Evolutionary conservation across 1,140 invertebrate genomes (phyloP).

Genomic region (Drosophila funebris): DNA sequence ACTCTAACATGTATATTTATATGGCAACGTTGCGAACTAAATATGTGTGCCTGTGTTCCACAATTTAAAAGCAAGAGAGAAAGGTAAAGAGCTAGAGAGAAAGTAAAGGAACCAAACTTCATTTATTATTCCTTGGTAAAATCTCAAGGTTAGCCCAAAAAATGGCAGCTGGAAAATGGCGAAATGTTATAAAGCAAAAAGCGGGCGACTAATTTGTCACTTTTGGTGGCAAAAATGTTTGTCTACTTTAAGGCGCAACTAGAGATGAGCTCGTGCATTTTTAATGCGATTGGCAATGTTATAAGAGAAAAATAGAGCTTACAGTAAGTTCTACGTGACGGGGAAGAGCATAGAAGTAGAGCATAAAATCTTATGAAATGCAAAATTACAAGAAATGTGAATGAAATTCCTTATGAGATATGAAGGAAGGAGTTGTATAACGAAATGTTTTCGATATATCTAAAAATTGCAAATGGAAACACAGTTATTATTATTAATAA

Average conservation of each 20-base stretch:
- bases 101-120: background rate
- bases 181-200: conserved; percentile 16
- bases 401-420: too few relatives aligned
- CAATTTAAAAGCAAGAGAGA: background rate
- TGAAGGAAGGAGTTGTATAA: too few relatives aligned
- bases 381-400: too few relatives aligned
- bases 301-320: too few relatives aligned
- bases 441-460: too few relatives aligned
- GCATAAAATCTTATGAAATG: too few relatives aligned
- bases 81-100: background rate
- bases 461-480: too few relatives aligned
- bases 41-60: background rate
- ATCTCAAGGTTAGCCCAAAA: conserved; percentile 42
- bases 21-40: conserved; percentile 26
- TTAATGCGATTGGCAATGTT: too few relatives aligned
- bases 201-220: conserved; percentile 37
- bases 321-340: too few relatives aligned
- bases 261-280: conserved; percentile 12
- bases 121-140: conserved; percentile 47
- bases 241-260: conserved; percentile 19
- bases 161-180: conserved; percentile 16
- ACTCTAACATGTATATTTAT: conserved; percentile 41
- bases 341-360: too few relatives aligned
- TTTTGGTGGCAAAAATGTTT: conserved; percentile 30
- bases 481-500: too few relatives aligned